Base-by-base conservation (phyloP, 1,140 invertebrate species). In the Aphaenogaster rudis region DNA sequence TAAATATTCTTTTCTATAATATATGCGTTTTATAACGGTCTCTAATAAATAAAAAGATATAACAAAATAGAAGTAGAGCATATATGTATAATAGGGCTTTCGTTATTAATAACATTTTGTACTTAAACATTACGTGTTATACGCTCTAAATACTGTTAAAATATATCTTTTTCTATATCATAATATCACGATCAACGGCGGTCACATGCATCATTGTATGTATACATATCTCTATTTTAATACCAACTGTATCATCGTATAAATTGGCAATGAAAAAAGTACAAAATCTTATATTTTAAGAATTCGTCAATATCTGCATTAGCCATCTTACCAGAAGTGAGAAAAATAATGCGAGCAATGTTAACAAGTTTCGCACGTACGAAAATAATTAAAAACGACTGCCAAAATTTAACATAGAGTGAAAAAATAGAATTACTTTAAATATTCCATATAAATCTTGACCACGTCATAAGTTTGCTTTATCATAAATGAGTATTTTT, bases 81-180 rank as follows among this genome's bases (percentile, higher is more conserved):
- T 69, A 64, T 63, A n/a, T 67, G 13, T 67, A 82, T 71, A 57
- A 81, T 81, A 74, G 2, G 28, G 28, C 7, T 82, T 48, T 82
- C 52, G 8, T 82, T 82, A 82, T 82, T 82, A 59, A 81, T 81
- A 81, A 82, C 28, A 82, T 82, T 82, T 72, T 82, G 80, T 82
- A 82, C 80, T 82, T 82, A 82, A 72, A 48, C 42, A 48, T 82
- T 82, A 82, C 21, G n/a, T 61, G 39, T 82, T 72, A 74, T 74
- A 72, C 67, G 2, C 67, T 67, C 64, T 82, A 82, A 82, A 57
- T 82, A 82, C n/a, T 72, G 67, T 59, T 74, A 82, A 82, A 82
- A 82, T 82, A 82, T 82, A 82, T 48, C 15, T 81, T 59, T 72
- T 59, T 72, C 52, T 82, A 82, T 82, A 74, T 74, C 52, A 82